phyloP scores from a whole-genome alignment of 2,797 vertebrate genomes.

The Macrochelys suwanniensis region DNA sequence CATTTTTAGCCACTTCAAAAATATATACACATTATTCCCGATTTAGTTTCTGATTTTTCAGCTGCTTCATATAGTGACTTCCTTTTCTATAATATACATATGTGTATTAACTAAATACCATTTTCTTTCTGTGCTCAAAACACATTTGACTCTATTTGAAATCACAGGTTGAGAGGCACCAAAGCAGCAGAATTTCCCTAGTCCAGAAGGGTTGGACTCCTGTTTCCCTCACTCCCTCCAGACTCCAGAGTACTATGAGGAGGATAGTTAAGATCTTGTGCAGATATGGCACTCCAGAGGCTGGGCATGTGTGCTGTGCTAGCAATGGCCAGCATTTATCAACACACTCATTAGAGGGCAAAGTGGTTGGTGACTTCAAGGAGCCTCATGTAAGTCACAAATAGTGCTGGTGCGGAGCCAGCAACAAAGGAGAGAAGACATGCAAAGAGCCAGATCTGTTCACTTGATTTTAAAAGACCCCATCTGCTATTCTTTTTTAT shows the following conservation, averaged over 20 bases:
- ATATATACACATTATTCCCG: background rate
- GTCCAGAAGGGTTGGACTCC: background rate
- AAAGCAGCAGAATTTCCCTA: background rate
- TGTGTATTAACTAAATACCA: background rate
- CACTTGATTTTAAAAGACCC: background rate
- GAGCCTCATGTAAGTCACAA: background rate
- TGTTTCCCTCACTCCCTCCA: accelerated
- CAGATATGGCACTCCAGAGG: background rate
- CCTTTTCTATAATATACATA: background rate
- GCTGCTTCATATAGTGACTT: background rate
- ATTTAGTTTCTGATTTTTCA: background rate
- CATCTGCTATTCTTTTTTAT: background rate
- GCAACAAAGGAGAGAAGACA: background rate
- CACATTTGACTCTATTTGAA: background rate
- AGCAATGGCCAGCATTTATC: background rate
- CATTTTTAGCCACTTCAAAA: background rate
- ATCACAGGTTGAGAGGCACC: background rate
- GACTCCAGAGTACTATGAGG: accelerated
- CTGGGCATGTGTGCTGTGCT: background rate
- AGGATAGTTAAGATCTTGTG: background rate
- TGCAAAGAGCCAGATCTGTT: background rate
- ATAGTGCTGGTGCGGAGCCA: background rate
- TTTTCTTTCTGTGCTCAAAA: background rate
- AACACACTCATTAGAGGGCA: background rate
- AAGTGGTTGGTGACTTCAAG: background rate